A percentile compares a stretch with the other conserved stretches of the same genome.
Evolutionary conservation across 2,797 vertebrate genomes (phyloP).

Genomic region (Pempheris klunzingeri): DNA sequence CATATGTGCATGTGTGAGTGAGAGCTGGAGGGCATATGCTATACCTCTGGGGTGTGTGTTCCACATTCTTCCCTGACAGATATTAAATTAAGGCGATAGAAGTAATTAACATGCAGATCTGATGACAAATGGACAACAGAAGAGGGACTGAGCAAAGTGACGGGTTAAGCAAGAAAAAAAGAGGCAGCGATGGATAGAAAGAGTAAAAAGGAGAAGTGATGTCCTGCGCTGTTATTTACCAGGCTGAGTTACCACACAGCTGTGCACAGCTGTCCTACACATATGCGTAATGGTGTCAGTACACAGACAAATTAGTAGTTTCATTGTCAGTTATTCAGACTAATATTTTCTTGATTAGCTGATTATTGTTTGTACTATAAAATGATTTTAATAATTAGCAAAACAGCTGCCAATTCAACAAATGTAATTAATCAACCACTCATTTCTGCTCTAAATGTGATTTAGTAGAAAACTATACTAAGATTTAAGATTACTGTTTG

Average conservation of each 20-base stretch:
- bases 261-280: conserved; percentile 18
- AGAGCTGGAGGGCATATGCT: conserved; percentile 49
- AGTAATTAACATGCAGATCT: conserved; percentile 82
- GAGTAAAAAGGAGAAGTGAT: conserved; percentile 33
- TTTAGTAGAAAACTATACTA: not conserved
- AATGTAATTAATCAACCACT: not conserved
- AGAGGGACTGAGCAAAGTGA: conserved; percentile 43
- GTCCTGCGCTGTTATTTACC: conserved; percentile 49
- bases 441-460: not conserved
- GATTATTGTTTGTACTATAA: conserved; percentile 1
- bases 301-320: conserved; percentile 14
- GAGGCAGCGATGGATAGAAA: conserved; percentile 19
- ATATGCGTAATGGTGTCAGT: not conserved
- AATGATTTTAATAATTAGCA: not conserved
- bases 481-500: not conserved
- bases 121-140: conserved; percentile 54
- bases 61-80: conserved; percentile 67
- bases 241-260: conserved; percentile 35
- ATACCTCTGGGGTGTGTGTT: conserved; percentile 65
- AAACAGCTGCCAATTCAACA: not conserved
- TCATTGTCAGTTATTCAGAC: not conserved
- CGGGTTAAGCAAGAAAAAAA: conserved; percentile 42
- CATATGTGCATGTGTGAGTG: conserved; percentile 26
- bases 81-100: conserved; percentile 75
- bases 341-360: not conserved